Evolutionary conservation across 2,113 vertebrate genomes (phyloP).

Genomic region (Myxocyprinus asiaticus): DNA sequence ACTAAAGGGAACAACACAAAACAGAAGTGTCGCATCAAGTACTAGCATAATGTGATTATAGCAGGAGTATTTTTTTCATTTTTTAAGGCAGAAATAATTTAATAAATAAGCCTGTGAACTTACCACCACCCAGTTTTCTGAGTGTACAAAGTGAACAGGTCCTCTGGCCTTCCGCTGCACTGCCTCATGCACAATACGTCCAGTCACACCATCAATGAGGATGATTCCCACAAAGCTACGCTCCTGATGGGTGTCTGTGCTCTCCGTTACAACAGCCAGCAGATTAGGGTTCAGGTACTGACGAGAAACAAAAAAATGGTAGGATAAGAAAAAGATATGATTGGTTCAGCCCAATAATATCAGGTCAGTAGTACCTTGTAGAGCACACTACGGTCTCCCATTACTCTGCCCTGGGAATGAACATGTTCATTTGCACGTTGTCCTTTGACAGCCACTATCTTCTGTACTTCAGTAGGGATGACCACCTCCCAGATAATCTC

Average conservation of each 20-base stretch:
- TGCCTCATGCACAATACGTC: constrained; percentile 91
- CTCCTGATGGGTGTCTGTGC: constrained; percentile 87
- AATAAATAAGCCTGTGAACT: constrained; percentile 55
- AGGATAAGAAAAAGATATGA: background rate
- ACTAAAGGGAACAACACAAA: constrained; percentile 69
- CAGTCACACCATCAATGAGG: constrained; percentile 90
- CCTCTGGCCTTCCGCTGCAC: constrained; percentile 92
- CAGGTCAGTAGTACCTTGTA: constrained; percentile 84
- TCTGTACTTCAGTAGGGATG: constrained; percentile 86
- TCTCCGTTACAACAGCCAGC: constrained; percentile 92
- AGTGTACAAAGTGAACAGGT: constrained; percentile 92
- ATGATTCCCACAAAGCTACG: constrained; percentile 90
- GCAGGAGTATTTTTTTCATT: too few species aligned
- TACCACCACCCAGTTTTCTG: constrained; percentile 99
- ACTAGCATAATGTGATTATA: background rate
- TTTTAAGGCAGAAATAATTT: too few species aligned
- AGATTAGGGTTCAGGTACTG: constrained; percentile 97
- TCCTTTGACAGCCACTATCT: constrained; percentile 86
- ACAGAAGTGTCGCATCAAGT: background rate
- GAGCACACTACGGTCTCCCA: constrained; percentile 97
- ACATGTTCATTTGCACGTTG: constrained; percentile 92
- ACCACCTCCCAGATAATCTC: constrained; percentile 91
- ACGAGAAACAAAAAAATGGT: background rate
- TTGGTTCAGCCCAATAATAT: background rate
- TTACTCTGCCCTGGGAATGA: constrained; percentile 95